A percentile compares a stretch with the other conserved stretches of the same genome.
These are phyloP conservation scores for Corythoichthys intestinalis DNA, from an alignment of 2,113 vertebrate genomes.

Conservation along the genomic window DNA sequence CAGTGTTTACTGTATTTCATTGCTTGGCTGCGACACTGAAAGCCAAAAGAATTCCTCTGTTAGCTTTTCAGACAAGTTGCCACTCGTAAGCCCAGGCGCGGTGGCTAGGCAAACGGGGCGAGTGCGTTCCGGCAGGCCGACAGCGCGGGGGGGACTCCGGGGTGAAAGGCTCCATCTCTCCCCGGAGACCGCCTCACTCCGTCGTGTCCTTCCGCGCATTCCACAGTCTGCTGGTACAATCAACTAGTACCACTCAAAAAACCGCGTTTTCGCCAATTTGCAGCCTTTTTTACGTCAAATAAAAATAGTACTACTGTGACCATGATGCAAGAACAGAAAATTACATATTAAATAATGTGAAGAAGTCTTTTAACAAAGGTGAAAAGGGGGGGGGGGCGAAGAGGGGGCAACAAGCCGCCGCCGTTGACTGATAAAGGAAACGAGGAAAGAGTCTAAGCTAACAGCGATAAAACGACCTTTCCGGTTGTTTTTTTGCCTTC, in stretches of 20 bases:
- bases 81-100: constrained; percentile 69
- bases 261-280: not conserved
- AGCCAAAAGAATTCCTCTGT: constrained; percentile 70
- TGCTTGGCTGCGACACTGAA: constrained; percentile 55
- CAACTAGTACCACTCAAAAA: constrained; percentile 58
- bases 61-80: constrained; percentile 70
- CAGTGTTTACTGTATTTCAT: constrained; percentile 23
- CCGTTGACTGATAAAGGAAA: constrained; percentile 56
- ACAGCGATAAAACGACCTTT: not conserved
- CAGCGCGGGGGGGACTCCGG: constrained; percentile 46
- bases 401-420: constrained; percentile 47
- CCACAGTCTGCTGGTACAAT: constrained; percentile 72
- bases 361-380: constrained; percentile 62
- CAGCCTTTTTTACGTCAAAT: not conserved
- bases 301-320: not conserved
- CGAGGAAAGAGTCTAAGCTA: constrained; percentile 24
- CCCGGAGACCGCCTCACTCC: constrained; percentile 33
- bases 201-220: constrained; percentile 73
- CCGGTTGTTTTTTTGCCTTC: not conserved
- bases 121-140: constrained; percentile 39
- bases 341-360: constrained; percentile 16
- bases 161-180: constrained; percentile 17
- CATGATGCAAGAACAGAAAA: not conserved
- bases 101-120: constrained; percentile 35
- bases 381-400: not conserved